Conservation (phyloP, 2,888 invertebrate species). For the Rosalia funebris region DNA sequence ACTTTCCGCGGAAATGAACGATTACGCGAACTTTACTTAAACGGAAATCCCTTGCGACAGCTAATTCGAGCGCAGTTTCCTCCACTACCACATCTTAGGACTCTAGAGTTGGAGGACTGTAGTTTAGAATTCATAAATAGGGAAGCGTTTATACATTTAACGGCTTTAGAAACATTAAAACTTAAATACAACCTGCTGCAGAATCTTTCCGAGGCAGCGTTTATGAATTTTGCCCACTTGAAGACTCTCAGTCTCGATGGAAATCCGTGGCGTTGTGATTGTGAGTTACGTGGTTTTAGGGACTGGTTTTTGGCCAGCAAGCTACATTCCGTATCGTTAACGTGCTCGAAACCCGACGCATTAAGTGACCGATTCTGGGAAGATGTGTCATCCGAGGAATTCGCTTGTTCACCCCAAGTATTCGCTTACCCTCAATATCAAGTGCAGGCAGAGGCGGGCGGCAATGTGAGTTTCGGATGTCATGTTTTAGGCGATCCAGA, state of each 20-base stretch:
- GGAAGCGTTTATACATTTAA: constrained; percentile 80
- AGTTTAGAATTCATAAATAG: constrained; percentile 79
- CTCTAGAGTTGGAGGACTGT: constrained; percentile 83
- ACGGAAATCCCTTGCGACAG: constrained; percentile 82
- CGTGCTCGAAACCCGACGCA: constrained; percentile 77
- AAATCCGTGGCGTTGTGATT: constrained; percentile 93
- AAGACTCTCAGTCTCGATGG: constrained; percentile 84
- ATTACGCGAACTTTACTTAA: constrained; percentile 79
- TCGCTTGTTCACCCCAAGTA: constrained; percentile 85
- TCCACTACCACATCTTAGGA: constrained; percentile 80
- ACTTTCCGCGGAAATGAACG: constrained; percentile 88
- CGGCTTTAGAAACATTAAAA: constrained; percentile 79
- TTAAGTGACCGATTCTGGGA: constrained; percentile 81
- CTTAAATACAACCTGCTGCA: constrained; percentile 84
- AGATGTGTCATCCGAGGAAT: constrained; percentile 77
- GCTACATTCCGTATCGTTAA: constrained; percentile 75
- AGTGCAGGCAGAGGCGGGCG: constrained; percentile 80
- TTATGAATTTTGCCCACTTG: constrained; percentile 78
- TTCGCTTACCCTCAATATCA: constrained; percentile 52
- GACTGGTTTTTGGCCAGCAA: constrained; percentile 85
- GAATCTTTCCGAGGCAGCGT: constrained; percentile 73
- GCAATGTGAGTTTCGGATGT: constrained; percentile 84
- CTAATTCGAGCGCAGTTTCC: constrained; percentile 85
- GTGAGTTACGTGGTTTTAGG: constrained; percentile 83
- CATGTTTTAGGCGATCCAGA: constrained; percentile 85